Evolutionary conservation across 1,140 invertebrate species (phyloP), one percentile per base, ranked within the genome.

Genomic region (Drosophila arawakana): DNA sequence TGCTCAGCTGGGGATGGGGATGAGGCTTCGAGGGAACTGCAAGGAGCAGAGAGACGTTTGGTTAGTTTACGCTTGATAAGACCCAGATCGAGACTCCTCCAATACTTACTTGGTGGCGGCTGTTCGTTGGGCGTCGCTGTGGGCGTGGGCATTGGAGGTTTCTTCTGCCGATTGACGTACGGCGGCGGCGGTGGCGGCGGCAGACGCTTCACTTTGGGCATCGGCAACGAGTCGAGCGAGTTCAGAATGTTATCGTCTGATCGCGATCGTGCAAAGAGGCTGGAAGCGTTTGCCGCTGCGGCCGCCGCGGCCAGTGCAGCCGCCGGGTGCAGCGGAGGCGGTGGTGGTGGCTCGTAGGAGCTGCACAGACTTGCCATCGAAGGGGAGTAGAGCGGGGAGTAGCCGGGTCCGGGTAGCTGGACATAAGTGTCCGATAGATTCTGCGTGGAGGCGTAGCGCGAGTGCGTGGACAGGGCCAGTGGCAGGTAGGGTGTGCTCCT

Each of bases 211-310:
- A 95, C 92, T 55, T 95, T 93, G 47, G 95, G 94, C 83, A 95
- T 94, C 92, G 94, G 94, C 83, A 95, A 94, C 92, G 94, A 86
- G 58, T 95, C 94, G 74, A 94, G 94, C 60, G 93, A 94, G 73
- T 96, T 96, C 67, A 97, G 92, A 79, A 97, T 95, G 82, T 96
- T 96, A 79, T 97, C 96, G 82, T 97, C 95, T 57, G 96, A 96
- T 85, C 95, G 94, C 10, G 96, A 95, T 76, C 96, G 93, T 37
- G 94, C 93, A 88, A 96, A 96, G 71, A 93, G 92, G 21, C 93
- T 92, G 4, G 94, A 92, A 30, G 68, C 70, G 44, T 61, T 67
- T 58, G 94, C 90, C 11, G 94, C 93, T 5, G 93, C 93, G 43
- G 94, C 93, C 15, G 94, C 92, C 0, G 54, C 41, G 49, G 94